phyloP scores from a whole-genome alignment of 2,888 invertebrate species.

The Lepidocyrtinus sp. region DNA sequence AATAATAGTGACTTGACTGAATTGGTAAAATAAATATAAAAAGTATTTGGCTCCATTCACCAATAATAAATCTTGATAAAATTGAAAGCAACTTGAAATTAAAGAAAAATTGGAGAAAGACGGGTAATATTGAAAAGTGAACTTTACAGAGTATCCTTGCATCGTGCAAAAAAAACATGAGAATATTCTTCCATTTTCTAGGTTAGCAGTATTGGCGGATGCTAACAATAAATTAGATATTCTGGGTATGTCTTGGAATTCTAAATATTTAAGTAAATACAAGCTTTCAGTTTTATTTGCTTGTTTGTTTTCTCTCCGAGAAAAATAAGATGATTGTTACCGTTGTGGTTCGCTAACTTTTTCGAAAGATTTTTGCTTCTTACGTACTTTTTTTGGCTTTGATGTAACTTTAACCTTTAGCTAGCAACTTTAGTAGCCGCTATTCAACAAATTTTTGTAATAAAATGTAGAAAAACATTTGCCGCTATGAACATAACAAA shows the following conservation, averaged over 20 bases:
- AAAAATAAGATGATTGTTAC: not conserved
- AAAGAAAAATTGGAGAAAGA: not conserved
- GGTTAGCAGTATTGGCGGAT: slow-evolving; percentile 46
- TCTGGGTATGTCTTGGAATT: slow-evolving; percentile 20
- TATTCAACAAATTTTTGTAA: too few species aligned
- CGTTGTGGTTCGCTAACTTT: slow-evolving; percentile 27
- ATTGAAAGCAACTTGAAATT: too few species aligned
- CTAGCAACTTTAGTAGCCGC: too few species aligned
- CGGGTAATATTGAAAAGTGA: slow-evolving; percentile 37
- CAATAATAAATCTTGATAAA: too few species aligned
- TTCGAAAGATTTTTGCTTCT: too few species aligned
- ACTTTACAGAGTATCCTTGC: slow-evolving; percentile 1
- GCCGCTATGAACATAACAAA: too few species aligned
- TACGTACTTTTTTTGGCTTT: too few species aligned
- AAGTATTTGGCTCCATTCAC: too few species aligned
- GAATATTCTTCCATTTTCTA: slow-evolving; percentile 24
- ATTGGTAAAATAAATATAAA: too few species aligned
- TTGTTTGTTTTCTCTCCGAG: not conserved
- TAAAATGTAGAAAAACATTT: too few species aligned
- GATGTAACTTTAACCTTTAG: too few species aligned
- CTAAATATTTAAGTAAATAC: slow-evolving; percentile 10
- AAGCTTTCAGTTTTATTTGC: not conserved
- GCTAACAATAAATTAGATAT: slow-evolving; percentile 21
- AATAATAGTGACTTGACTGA: too few species aligned
- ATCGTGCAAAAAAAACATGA: not conserved